Percentiles rank a stretch among this genome's conserved stretches.
phyloP scores from a whole-genome alignment of 2,888 invertebrate genomes.

The Diarsia mendica region DNA sequence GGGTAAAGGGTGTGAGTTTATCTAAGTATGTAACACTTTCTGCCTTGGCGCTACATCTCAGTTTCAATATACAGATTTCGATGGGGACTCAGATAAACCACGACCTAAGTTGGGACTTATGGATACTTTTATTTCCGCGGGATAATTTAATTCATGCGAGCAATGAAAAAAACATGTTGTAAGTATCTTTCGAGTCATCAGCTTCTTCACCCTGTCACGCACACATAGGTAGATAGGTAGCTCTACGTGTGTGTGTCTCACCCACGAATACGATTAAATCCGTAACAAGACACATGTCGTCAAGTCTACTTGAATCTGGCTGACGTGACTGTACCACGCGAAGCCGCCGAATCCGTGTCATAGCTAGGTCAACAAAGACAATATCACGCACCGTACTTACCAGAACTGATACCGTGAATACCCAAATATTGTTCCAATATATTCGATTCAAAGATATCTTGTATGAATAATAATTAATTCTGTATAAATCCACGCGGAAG shows the following conservation, averaged over 20 bases:
- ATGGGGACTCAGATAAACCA: no score
- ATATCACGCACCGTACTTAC: conserved; percentile 41
- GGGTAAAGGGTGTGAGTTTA: no score
- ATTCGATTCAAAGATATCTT: conserved; percentile 35
- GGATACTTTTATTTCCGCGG: no score
- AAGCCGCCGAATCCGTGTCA: conserved; percentile 34
- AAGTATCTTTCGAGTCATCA: not conserved
- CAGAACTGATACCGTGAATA: conserved; percentile 37
- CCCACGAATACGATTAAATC: not conserved
- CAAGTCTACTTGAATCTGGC: conserved; percentile 1
- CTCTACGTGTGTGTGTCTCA: not conserved
- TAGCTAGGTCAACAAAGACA: conserved; percentile 23
- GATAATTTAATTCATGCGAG: no score
- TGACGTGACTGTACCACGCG: not conserved
- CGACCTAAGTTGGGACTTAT: no score
- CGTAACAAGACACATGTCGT: conserved; percentile 14
- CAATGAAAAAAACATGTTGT: no score
- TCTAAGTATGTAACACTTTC: no score
- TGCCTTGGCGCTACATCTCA: no score
- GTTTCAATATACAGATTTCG: no score
- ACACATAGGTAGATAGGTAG: not conserved
- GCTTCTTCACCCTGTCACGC: not conserved
- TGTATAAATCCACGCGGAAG: conserved; percentile 47
- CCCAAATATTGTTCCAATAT: conserved; percentile 33
- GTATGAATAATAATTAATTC: conserved; percentile 47